Evolutionary conservation across 2,888 invertebrate genomes (phyloP), one percentile per base, ranked within the genome.

Genomic region (Chloroclystis v-ata): DNA sequence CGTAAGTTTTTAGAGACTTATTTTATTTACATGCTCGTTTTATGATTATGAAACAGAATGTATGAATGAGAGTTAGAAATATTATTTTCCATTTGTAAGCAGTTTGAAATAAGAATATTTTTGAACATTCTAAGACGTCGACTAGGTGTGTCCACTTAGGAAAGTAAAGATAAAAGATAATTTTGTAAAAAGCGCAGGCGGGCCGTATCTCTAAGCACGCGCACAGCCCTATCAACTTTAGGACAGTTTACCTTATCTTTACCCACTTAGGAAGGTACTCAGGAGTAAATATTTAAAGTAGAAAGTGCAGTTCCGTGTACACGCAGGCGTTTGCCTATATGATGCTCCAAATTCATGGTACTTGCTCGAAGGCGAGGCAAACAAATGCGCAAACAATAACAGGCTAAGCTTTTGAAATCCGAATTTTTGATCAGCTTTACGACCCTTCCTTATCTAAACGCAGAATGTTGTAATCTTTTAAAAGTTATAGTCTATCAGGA

Each of bases 241-340:
- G 81, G 82, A 77, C 81, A 80, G 83, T 76, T 75, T 66, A 59
- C 67, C 69, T 85, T 86, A 86, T 86, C 86, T 86, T n/a, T 70
- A 74, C 75, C 77, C 78, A 77, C 78, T 82, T 80, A 49, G 37
- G 44, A 28, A 44, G 49, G 49, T 49, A 78, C 79, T 76, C 72
- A 61, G 77, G 71, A 73, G 65, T 72, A 80, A 87, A 87, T 76
- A 85, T 87, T 86, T 85, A 75, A 78, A 67, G 78, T 85, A 85
- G 86, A 87, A 86, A 87, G 87, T 87, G 85, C 80, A 78, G 81
- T 84, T 82, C 75, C 83, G 78, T 86, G 87, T 86, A 82, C 77
- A 61, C 66, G 69, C 56, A 81, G 82, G 81, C 65, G 61, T 71
- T 64, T 68, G 71, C 64, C 64, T 78, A 72, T 77, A 78, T 74